Conservation (phyloP, 2,113 vertebrate species). For the Coracopsis vasa region DNA sequence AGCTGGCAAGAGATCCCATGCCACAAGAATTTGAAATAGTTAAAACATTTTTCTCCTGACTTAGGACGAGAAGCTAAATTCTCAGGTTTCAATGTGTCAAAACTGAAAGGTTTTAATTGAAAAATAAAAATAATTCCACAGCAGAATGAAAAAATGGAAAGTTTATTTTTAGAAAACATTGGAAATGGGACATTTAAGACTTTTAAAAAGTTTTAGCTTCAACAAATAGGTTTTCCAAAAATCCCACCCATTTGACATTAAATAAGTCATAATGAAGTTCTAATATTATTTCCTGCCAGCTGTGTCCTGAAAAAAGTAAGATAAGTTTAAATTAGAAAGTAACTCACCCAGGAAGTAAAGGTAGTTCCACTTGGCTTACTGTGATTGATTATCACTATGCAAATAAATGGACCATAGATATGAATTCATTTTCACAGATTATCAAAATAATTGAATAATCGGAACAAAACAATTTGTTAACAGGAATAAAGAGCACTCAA, state of each 20-base stretch:
- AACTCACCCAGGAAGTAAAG: not conserved
- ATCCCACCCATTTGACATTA: not conserved
- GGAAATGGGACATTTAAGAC: not conserved
- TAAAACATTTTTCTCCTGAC: not conserved
- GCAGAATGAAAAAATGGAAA: not conserved
- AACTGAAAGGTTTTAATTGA: not conserved
- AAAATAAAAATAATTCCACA: not conserved
- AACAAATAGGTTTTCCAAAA: not conserved
- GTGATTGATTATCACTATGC: not conserved
- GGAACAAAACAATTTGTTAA: not conserved
- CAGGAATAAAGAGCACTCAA: not conserved
- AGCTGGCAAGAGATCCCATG: not conserved
- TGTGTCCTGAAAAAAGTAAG: not conserved
- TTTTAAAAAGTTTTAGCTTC: not conserved
- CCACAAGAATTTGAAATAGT: not conserved
- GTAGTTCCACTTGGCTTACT: not conserved
- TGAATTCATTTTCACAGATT: not conserved
- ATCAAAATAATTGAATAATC: not conserved
- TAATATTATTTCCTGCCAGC: not conserved
- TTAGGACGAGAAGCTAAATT: not conserved
- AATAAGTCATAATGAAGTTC: not conserved
- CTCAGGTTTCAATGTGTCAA: not conserved
- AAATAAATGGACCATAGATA: not conserved
- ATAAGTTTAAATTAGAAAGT: not conserved
- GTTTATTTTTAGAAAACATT: not conserved